A percentile compares a stretch with the other conserved stretches of the same genome.
These are phyloP conservation scores for Balearica regulorum DNA, from an alignment of 2,797 vertebrate species.

Conservation along the genomic window DNA sequence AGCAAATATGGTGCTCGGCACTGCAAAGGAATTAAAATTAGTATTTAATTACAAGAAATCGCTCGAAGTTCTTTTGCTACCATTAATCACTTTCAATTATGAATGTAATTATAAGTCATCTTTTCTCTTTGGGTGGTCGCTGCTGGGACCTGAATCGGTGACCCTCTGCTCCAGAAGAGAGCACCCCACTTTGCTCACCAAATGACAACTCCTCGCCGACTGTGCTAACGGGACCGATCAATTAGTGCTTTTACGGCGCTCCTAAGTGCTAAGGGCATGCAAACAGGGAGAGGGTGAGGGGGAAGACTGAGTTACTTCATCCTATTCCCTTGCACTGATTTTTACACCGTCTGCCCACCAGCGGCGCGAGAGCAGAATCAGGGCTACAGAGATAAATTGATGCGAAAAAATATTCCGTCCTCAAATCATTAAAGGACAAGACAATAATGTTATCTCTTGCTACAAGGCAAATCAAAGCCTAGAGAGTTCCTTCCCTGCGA, in stretches of 20 bases:
- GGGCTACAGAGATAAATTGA: not conserved
- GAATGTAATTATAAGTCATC: constrained; percentile 67
- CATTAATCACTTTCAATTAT: constrained; percentile 73
- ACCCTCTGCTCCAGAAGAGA: not conserved
- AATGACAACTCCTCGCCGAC: not conserved
- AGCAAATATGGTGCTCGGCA: constrained; percentile 61
- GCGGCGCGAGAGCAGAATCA: not conserved
- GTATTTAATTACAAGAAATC: constrained; percentile 70
- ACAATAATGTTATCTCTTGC: not conserved
- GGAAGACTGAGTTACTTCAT: not conserved
- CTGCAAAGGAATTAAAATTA: constrained; percentile 70
- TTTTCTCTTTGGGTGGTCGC: constrained; percentile 67
- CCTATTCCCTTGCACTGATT: fast-evolving
- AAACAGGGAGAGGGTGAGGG: not conserved
- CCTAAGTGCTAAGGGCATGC: not conserved
- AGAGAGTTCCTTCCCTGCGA: not conserved
- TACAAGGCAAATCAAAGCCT: constrained; percentile 5
- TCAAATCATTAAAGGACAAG: not conserved
- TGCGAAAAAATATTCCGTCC: not conserved
- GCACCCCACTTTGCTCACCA: not conserved
- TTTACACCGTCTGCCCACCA: not conserved
- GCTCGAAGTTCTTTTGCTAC: constrained; percentile 70
- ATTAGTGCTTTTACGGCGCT: not conserved
- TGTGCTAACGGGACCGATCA: not conserved
- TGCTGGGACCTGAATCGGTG: constrained; percentile 14